These are phyloP conservation scores for Brachyalestes nurse DNA, from an alignment of 2,797 vertebrate species.

Conservation along the genomic window DNA sequence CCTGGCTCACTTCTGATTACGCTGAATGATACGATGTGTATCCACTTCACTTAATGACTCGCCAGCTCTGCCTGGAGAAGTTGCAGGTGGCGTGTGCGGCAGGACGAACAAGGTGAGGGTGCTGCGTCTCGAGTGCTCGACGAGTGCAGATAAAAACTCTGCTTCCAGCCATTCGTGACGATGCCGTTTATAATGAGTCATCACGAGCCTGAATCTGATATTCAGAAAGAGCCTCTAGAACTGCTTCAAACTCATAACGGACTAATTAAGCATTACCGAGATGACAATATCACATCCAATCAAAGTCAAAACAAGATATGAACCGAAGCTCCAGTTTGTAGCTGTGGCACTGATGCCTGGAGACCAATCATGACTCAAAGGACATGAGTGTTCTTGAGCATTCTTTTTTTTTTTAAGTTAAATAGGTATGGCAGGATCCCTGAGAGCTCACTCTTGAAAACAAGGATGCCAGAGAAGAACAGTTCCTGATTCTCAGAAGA, in stretches of 20 bases:
- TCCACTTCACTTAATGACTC: constrained; percentile 72
- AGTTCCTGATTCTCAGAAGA: no score
- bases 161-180: constrained; percentile 4
- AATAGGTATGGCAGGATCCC: neutral
- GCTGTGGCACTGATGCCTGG: constrained; percentile 17
- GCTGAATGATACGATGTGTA: constrained; percentile 70
- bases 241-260: constrained; percentile 23
- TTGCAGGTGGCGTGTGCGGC: constrained; percentile 71
- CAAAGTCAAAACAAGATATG: constrained; percentile 38
- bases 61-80: constrained; percentile 73
- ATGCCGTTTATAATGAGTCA: constrained; percentile 24
- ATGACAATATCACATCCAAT: constrained; percentile 48
- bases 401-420: constrained; percentile 5
- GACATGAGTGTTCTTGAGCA: neutral
- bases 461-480: no score
- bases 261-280: constrained; percentile 26
- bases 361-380: neutral
- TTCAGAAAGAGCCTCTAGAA: constrained; percentile 34
- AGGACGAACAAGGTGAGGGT: constrained; percentile 63
- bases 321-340: constrained; percentile 4
- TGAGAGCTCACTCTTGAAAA: no score
- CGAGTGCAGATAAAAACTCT: neutral
- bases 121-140: constrained; percentile 53
- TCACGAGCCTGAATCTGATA: constrained; percentile 14
- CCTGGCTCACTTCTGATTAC: constrained; percentile 76